Evolutionary conservation across 2,113 vertebrate genomes (phyloP), one percentile per base, ranked within the genome.

Genomic region (Coturnix japonica): DNA sequence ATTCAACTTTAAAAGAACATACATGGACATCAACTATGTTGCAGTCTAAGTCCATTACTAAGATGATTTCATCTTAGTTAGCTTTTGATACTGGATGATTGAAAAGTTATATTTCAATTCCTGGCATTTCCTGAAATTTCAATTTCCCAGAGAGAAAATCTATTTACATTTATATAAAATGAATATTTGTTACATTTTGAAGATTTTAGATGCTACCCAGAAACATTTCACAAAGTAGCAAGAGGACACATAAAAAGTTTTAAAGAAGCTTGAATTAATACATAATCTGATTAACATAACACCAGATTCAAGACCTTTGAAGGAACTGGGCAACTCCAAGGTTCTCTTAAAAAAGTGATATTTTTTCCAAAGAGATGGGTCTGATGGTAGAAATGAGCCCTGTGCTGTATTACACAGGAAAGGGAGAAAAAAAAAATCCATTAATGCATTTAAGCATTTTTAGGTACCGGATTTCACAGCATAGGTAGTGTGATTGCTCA

Each of bases 181-280:
- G 28, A 10, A n/a, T n/a, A n/a, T 67, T 95, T 21, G 63, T 69
- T 73, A 73, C 57, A 85, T 89, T 87, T 86, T 61, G 30, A 91
- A 88, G 59, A 87, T 93, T 91, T 93, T 74, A 39, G 74, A 61
- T 82, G 87, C 43, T 78, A 70, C 77, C 77, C 80, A 91, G 63
- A 64, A 89, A 85, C 69, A 78, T 41, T 43, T 23, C 17, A 71
- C 63, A 91, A 85, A 80, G 88, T 81, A 80, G 49, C 76, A 93
- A 59, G 31, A 23, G 65, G 13, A 70, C 76, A 80, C 19, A 12
- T 67, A 57, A 70, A 89, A 95, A 92, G n/a, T 41, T 79, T 81
- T 75, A 85, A 91, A 69, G 63, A 91, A 37, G 44, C 13, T 67
- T 77, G n/a, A 89, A 87, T 84, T 63, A 76, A 80, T 22, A 74